These are phyloP conservation scores for Candidula unifasciata DNA, from an alignment of 2,888 invertebrate genomes.

Conservation along the genomic window DNA sequence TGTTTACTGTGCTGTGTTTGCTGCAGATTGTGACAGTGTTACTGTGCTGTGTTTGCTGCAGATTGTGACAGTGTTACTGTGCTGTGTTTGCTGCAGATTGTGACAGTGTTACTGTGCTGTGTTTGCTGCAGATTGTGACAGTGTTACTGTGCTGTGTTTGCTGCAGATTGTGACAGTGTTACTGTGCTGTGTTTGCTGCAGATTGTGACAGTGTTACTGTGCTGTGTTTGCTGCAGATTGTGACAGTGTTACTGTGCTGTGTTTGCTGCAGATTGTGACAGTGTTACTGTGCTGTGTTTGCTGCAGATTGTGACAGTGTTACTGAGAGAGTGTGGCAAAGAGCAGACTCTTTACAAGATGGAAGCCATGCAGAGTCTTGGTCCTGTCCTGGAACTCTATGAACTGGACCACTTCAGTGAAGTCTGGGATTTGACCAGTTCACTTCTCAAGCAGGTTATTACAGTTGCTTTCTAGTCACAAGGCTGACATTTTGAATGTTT, in stretches of 20 bases:
- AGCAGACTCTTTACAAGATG: slow-evolving; percentile 86
- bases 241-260: slow-evolving; percentile 86
- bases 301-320: slow-evolving; percentile 82
- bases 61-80: slow-evolving; percentile 84
- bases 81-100: slow-evolving; percentile 66
- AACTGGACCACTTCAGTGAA: slow-evolving; percentile 86
- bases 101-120: slow-evolving; percentile 86
- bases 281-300: slow-evolving; percentile 81
- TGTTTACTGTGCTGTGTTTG: too few species aligned
- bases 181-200: slow-evolving; percentile 79
- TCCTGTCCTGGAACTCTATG: slow-evolving; percentile 85
- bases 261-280: slow-evolving; percentile 80
- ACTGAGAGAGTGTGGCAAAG: slow-evolving; percentile 88
- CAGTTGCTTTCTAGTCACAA: too few species aligned
- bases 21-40: slow-evolving; percentile 82
- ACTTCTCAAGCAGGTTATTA: slow-evolving; percentile 40
- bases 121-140: slow-evolving; percentile 80
- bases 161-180: slow-evolving; percentile 82
- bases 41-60: slow-evolving; percentile 79
- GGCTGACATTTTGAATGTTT: too few species aligned
- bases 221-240: slow-evolving; percentile 66
- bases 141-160: slow-evolving; percentile 83
- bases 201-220: slow-evolving; percentile 84
- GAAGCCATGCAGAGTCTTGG: slow-evolving; percentile 86
- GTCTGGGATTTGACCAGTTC: slow-evolving; percentile 85